Conservation (phyloP, 2,888 invertebrate species). For the Ectobius pallidus region DNA sequence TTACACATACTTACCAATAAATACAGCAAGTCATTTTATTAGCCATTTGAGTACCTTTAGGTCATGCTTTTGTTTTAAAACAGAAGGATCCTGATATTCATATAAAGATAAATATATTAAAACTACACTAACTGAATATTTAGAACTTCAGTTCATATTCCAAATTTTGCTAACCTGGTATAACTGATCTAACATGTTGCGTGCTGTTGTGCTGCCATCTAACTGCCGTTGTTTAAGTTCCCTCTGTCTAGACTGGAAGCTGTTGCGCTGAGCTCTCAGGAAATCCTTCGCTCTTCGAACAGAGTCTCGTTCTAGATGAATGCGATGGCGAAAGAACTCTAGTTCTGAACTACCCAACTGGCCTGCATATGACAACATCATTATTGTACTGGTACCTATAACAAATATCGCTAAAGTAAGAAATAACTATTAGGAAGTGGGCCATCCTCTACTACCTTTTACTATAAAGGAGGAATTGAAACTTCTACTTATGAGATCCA, state of each 20-base stretch:
- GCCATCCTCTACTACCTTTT: no score
- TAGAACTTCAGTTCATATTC: no score
- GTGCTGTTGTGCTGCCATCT: conserved; percentile 34
- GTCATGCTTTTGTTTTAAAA: no score
- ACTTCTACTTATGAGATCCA: no score
- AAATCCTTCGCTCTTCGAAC: conserved; percentile 83
- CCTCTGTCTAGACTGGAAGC: conserved; percentile 69
- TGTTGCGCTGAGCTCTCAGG: conserved; percentile 69
- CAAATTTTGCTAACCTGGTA: conserved; percentile 42
- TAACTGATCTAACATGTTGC: conserved; percentile 41
- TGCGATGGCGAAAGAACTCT: conserved; percentile 83
- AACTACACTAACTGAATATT: no score
- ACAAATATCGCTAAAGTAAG: conserved; percentile 16
- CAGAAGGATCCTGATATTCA: no score
- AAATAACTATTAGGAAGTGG: no score
- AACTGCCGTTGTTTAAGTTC: conserved; percentile 51
- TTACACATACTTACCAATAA: no score
- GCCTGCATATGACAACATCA: conserved; percentile 48
- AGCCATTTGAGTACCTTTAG: no score
- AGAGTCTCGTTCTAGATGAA: conserved; percentile 79
- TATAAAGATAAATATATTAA: no score
- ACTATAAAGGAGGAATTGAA: no score
- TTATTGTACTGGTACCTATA: conserved; percentile 19
- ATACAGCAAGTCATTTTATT: no score
- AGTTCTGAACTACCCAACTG: conserved; percentile 62